Base-by-base conservation (phyloP, 53 echinoderm and acorn worm genomes). In the Crossaster papposus region DNA sequence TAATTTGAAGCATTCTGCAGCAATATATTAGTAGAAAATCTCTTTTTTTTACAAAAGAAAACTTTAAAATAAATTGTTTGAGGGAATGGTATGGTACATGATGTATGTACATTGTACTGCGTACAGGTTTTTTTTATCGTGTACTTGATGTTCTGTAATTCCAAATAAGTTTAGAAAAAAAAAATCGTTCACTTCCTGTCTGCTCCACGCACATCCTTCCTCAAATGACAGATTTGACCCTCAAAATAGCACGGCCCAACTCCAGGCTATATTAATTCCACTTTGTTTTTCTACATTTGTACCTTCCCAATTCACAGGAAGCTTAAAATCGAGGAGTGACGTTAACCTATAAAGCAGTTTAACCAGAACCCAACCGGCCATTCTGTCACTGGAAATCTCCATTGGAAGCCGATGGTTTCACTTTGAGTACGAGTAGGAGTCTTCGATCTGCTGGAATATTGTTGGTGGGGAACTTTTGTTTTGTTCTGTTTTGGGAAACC, bases 121-220 rank as follows among this genome's bases (percentile, higher is more conserved):
- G n/a, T n/a, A n/a, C n/a, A n/a, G 22, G 2, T 58, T 58, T 58
- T 58, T 58, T 58, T 58, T 1, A 18, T 58, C 58, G 6, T 44
- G 44, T 44, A 11, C 62, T 62, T 62, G 62, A 62, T 11, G 62
- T 62, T 0, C n/a, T n/a, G n/a, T n/a, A n/a, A n/a, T 15, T 62
- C 23, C 23, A 20, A 62, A 20, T 62, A 3, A 12, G 10, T 44
- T n/a, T n/a, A n/a, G n/a, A 28, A 52, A 14, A 22, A 77, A 77
- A 74, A n/a, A 24, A 51, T 50, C 34, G 58, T 87, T n/a, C 35
- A 58, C 53, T 87, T 87, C 75, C 87, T 32, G 77, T 52, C 76
- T 29, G 4, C 23, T 22, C 74, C 15, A 87, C 87, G 33, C 75
- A 77, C 87, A 87, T 87, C 87, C 87, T 87, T 87, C 87, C 87